Evolutionary conservation across 2,888 invertebrate genomes (phyloP), one percentile per base, ranked within the genome.

Genomic region (Tromatobia lineatoria): DNA sequence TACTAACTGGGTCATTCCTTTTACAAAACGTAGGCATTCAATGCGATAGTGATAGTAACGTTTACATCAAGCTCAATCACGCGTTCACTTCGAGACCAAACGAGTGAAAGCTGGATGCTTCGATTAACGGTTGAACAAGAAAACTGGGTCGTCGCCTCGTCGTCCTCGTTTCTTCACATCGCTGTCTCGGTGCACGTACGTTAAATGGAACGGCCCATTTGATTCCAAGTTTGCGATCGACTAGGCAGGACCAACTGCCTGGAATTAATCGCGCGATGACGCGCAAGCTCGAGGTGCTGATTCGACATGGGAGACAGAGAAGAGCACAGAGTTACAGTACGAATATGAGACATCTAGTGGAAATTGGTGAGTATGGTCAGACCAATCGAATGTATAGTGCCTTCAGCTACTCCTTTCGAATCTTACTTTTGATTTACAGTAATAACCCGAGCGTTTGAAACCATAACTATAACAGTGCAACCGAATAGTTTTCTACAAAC

Each of bases 181-280:
- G 34, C 29, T 54, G 38, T 71, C 42, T 34, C 50, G 64, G 23
- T 52, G 64, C 64, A 20, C 75, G 75, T 45, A 64, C 75, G 75
- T 64, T 75, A 52, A 64, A 64, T n/a, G 64, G 20, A 64, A 64
- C 23, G 64, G 64, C 64, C 20, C 75, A 75, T 75, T 75, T 75
- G 64, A 75, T 75, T 64, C 64, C 34, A 50, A 64, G 75, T 64
- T 75, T 38, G 64, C 75, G 75, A 64, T 75, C 18, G 75, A 52
- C 34, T 64, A 20, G 75, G 61, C 75, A 64, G 38, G 50, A 4
- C 38, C 75, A 75, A 75, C 64, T 75, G 75, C 64, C 64, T 64
- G 75, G 75, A 75, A 75, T 64, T 50, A 75, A 75, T 64, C 50
- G 75, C 18, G 34, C 34, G 75, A 64, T 75, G 75, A 75, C 50